A percentile compares a stretch with the other conserved stretches of the same genome.
phyloP scores from a whole-genome alignment of 2,113 vertebrate genomes.

The Aegypius monachus region DNA sequence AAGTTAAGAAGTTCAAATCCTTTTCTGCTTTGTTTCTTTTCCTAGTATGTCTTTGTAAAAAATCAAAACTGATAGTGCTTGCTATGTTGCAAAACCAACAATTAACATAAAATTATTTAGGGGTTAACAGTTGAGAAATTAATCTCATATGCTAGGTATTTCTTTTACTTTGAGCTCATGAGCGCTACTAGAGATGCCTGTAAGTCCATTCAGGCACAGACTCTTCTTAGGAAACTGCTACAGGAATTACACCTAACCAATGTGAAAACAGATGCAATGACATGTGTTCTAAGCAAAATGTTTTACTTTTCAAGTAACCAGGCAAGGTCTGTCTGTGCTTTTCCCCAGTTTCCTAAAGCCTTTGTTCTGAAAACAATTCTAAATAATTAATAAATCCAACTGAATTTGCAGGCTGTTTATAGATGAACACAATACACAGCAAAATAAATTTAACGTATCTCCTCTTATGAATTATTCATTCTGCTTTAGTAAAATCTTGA shows the following conservation, averaged over 20 bases:
- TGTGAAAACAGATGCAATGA: neutral
- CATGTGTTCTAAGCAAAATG: neutral
- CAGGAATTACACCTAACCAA: neutral
- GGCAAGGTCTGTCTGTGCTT: neutral
- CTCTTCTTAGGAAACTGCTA: neutral
- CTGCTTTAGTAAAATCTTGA: neutral
- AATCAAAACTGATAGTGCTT: neutral
- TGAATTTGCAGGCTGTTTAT: neutral
- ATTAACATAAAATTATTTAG: neutral
- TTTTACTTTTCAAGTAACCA: neutral
- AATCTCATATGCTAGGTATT: neutral
- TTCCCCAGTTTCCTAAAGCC: neutral
- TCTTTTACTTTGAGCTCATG: neutral
- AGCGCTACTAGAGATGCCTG: neutral
- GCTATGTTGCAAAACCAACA: neutral
- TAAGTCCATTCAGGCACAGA: neutral
- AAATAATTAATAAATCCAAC: constrained; percentile 10
- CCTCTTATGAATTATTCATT: neutral
- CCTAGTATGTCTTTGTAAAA: neutral
- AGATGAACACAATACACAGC: neutral
- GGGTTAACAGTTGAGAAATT: neutral
- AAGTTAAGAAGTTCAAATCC: neutral
- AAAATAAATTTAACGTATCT: neutral
- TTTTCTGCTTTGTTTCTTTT: neutral
- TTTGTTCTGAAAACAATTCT: neutral